phyloP scores from a whole-genome alignment of 2,888 invertebrate genomes.

The Diarsia mendica region DNA sequence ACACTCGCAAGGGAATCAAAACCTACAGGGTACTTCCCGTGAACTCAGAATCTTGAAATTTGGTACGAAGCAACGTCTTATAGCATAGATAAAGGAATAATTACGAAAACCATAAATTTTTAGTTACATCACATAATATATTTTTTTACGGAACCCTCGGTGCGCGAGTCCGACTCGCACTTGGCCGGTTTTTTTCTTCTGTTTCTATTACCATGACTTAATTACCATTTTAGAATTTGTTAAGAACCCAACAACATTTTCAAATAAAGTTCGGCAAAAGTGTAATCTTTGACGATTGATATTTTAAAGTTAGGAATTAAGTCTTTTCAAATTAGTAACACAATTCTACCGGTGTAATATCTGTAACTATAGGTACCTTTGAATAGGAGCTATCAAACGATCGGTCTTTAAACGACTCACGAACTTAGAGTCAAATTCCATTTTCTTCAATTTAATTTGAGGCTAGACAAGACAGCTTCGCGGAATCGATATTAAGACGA shows the following conservation, averaged over 20 bases:
- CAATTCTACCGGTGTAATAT: conserved; percentile 9
- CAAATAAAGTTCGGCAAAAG: not conserved
- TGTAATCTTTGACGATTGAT: not conserved
- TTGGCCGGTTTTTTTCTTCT: no score
- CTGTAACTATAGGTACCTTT: conserved; percentile 22
- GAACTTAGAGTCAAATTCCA: conserved; percentile 11
- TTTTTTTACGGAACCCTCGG: no score
- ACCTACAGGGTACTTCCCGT: no score
- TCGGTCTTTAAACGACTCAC: not conserved
- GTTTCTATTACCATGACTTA: not conserved
- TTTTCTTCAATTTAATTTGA: conserved; percentile 16
- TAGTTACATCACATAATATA: no score
- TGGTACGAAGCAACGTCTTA: no score
- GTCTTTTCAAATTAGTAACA: conserved; percentile 32
- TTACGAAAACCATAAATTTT: no score
- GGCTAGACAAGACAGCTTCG: not conserved
- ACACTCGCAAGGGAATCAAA: no score
- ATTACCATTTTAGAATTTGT: not conserved
- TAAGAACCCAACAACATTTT: not conserved
- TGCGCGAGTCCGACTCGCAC: no score
- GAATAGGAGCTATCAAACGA: conserved; percentile 34
- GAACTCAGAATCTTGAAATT: no score
- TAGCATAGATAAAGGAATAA: no score
- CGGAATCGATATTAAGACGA: not conserved
- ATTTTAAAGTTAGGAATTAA: conserved; percentile 6